Evolutionary conservation across 2,888 invertebrate genomes (phyloP).

Genomic region (Cheilosia grossa): DNA sequence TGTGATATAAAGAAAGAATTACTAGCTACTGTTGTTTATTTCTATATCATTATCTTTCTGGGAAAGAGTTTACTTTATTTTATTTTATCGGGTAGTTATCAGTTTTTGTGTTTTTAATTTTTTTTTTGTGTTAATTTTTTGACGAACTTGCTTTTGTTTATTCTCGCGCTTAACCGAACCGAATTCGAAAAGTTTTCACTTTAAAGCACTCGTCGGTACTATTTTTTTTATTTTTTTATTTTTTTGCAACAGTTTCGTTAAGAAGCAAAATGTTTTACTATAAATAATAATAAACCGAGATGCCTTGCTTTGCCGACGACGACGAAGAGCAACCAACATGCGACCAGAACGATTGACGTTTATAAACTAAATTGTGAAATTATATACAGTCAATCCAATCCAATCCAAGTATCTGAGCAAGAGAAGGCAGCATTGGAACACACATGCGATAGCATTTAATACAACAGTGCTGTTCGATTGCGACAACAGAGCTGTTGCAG

Average conservation of each 20-base stretch:
- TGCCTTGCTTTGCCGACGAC: slow-evolving; percentile 69
- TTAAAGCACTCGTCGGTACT: slow-evolving; percentile 17
- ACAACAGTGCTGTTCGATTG: slow-evolving; percentile 63
- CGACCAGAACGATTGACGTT: slow-evolving; percentile 72
- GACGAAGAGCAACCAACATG: slow-evolving; percentile 68
- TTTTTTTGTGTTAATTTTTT: slow-evolving; percentile 23
- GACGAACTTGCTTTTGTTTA: slow-evolving; percentile 4
- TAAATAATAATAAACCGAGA: slow-evolving; percentile 30
- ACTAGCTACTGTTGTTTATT: slow-evolving; percentile 51
- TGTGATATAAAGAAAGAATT: slow-evolving; percentile 49
- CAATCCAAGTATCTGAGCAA: slow-evolving; percentile 40
- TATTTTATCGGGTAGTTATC: slow-evolving; percentile 54
- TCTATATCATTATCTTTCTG: slow-evolving; percentile 48
- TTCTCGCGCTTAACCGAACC: slow-evolving; percentile 34
- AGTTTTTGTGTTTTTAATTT: too few species aligned
- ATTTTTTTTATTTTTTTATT: slow-evolving; percentile 21
- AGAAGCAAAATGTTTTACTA: slow-evolving; percentile 12
- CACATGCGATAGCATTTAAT: slow-evolving; percentile 40
- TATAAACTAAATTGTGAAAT: slow-evolving; percentile 70
- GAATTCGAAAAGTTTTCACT: slow-evolving; percentile 21
- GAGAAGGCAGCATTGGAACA: slow-evolving; percentile 23
- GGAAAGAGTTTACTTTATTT: slow-evolving; percentile 35
- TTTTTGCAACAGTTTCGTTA: slow-evolving; percentile 12
- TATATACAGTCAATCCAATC: slow-evolving; percentile 56
- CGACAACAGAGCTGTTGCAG: slow-evolving; percentile 54